Evolutionary conservation across 2,113 vertebrate species (phyloP), one percentile per base, ranked within the genome.

Genomic region (Protomyctophum bolini): DNA sequence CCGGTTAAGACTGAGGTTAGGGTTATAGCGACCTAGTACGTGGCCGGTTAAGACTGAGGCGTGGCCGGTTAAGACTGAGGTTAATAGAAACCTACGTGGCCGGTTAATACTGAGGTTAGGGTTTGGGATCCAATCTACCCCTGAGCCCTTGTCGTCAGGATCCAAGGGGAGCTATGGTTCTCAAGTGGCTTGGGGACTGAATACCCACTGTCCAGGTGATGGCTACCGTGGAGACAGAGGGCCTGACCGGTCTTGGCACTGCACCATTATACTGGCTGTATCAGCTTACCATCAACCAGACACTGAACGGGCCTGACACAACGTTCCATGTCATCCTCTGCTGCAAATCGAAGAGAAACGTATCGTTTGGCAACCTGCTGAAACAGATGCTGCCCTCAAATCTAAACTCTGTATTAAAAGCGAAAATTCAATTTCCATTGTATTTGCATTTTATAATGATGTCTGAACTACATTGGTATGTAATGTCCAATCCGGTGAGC

Each of bases 171-270:
- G 48, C 29, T 48, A 76, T 72, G 28, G 57, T 62, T 82, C 63
- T 66, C 62, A 84, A 83, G 82, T 84, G 70, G 79, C 89, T 73
- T 45, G 84, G 88, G 83, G 29, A 6, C 15, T 58, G 77, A 80
- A 85, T 33, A 79, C 84, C 81, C 66, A 72, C 71, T 78, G 73
- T 88, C 80, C 91, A 90, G 86, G 83, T 90, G 88, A 88, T n/a
- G 83, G 72, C 76, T 12, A 66, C 80, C 62, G 47, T 60, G 65
- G 80, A 82, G 89, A 89, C 86, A 88, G 81, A 77, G 82, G 86
- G 64, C 79, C 77, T 86, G 88, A 89, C 86, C 77, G 61, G 86
- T 75, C 83, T 78, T 88, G 88, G 82, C 87, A 41, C 84, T 87
- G 63, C 81, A 79, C 83, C 64, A 76, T 86, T 83, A 78, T 76